Evolutionary conservation across 2,113 vertebrate genomes (phyloP).

Genomic region (Scolopax mira): DNA sequence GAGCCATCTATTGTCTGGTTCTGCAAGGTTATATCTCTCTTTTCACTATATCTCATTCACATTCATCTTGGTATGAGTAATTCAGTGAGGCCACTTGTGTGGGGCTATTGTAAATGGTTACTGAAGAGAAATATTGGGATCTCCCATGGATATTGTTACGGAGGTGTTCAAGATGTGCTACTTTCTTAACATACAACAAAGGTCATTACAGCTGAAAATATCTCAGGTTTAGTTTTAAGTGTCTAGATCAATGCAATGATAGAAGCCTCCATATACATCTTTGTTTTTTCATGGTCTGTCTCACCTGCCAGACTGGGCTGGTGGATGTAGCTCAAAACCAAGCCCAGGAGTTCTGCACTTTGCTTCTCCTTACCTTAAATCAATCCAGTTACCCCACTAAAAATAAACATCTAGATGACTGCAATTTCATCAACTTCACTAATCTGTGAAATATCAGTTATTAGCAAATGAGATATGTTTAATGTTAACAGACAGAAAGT

Average conservation of each 20-base stretch:
- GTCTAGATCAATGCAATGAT: neutral
- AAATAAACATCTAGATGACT: neutral
- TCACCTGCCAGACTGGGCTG: neutral
- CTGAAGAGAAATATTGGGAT: neutral
- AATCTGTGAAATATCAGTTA: neutral
- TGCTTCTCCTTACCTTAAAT: neutral
- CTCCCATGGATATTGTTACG: neutral
- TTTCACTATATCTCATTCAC: neutral
- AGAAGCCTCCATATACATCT: neutral
- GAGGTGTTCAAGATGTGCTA: neutral
- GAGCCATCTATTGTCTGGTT: neutral
- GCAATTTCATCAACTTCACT: neutral
- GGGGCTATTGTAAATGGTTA: neutral
- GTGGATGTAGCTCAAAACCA: neutral
- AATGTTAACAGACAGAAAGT: neutral
- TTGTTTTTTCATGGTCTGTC: neutral
- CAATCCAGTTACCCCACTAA: neutral
- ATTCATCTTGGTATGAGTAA: neutral
- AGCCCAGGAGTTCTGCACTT: neutral
- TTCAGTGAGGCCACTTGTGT: neutral
- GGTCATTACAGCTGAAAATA: neutral
- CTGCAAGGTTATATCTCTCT: neutral
- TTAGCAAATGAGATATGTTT: neutral
- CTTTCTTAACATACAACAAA: neutral
- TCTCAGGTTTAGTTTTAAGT: neutral